Evolutionary conservation across 2,797 vertebrate species (phyloP), one percentile per base, ranked within the genome.

Genomic region (Chelidonichthys spinosus): DNA sequence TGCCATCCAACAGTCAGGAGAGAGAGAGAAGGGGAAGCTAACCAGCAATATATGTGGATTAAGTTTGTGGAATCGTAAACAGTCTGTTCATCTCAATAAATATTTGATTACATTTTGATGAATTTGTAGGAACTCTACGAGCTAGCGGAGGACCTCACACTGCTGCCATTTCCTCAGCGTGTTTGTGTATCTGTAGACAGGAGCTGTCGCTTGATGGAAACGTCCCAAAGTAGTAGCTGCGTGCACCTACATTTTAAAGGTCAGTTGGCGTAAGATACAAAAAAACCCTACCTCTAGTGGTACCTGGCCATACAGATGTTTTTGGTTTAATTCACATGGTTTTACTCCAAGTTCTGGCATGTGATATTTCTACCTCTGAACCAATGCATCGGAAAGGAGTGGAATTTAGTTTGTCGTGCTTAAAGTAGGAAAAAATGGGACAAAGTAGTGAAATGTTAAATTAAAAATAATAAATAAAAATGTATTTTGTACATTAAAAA

Each of bases 1-100:
- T 74, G 67, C 44, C 64, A 76, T 79, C 55, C 36, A 78, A 52
- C 50, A 76, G 65, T 72, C 68, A 63, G 32, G 14, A 71, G 59
- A 63, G 11, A 53, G 43, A 62, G 40, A 58, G 32, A 33, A 36
- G 33, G 18, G 33, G 55, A 25, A 59, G 68, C 55, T 50, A 55
- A 52, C 55, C 43, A 17, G 32, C 49, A 10, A 3, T 25, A 46
- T 33, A 46, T 69, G 32, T 66, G 40, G 42, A 50, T 18, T 47
- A 25, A 55, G 33, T 56, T 59, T 72, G 44, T 49, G 33, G 7
- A 62, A 44, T 63, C 35, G 50, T 52, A 37, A 25, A 25, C 49
- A 61, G 65, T 73, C 64, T n/a, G 25, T 63, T 69, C 17, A 39
- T 63, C 43, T 63, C 13, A 62, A 53, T 55, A 68, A 36, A 78